Evolutionary conservation across 2,797 vertebrate genomes (phyloP), one percentile per base, ranked within the genome.

Genomic region (Todus mexicanus): DNA sequence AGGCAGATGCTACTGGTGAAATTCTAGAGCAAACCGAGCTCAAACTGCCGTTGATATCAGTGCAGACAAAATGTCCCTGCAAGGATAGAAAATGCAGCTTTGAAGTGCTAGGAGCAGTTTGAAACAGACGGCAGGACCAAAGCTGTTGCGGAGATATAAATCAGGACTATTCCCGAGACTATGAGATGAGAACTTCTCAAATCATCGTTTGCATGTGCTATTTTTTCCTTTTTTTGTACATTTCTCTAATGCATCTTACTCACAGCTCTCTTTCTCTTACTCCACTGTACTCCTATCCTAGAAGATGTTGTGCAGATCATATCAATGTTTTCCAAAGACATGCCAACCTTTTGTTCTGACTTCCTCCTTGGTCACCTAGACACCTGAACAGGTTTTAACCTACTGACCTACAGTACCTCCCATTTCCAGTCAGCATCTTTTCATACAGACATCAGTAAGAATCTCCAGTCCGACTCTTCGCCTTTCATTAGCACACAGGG

Each of bases 1-100:
- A 84, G 88, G 85, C 89, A 94, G 91, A 92, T 86, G 88, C 70
- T 73, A 29, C 40, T 66, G 64, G 71, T 65, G 81, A 68, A 68
- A 93, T 74, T 84, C 84, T 50, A 31, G 65, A 78, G 54, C 25
- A 42, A 84, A 18, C 57, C 1, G 68, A 82, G 69, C 84, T 94
- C 83, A 86, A 87, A 66, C 38, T 56, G 71, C 45, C 31, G 3
- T 12, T 12, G 35, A 86, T 33, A 60, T 31, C 71, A 65, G 56
- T 4, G 35, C 77, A 80, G 65, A 59, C 59, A 89, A 59, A 87
- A 85, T 15, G 29, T 23, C 86, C 84, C 88, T 82, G 77, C 72
- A 59, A 78, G 72, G 57, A 50, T 29, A 77, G 59, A 61, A 93
- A 87, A 90, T 17, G 73, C 15, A 25, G 60, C 40, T 91, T 66